A percentile compares a stretch with the other conserved stretches of the same genome.
Evolutionary conservation across 2,888 invertebrate species (phyloP).

Genomic region (Drosophila mulleri): DNA sequence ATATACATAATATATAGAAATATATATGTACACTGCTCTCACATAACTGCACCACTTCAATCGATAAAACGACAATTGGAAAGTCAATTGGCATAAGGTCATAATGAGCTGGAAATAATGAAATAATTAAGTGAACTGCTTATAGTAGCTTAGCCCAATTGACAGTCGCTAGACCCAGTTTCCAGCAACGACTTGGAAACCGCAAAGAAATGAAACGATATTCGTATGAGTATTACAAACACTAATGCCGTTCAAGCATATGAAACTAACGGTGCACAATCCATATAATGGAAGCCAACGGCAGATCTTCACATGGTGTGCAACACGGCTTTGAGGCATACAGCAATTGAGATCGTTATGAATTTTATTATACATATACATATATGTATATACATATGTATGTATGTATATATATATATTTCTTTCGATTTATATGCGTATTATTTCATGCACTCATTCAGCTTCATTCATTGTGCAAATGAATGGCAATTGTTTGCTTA

Average conservation of each 20-base stretch:
- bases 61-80: background rate
- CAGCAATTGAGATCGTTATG: constrained; percentile 23
- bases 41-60: no score
- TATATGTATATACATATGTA: background rate
- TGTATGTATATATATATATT: background rate
- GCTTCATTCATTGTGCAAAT: constrained; percentile 72
- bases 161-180: constrained; percentile 12
- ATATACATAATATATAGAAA: no score
- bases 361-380: constrained; percentile 19
- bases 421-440: constrained; percentile 40
- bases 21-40: no score
- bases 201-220: constrained; percentile 4
- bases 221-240: constrained; percentile 24
- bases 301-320: constrained; percentile 44
- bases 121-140: background rate
- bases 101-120: background rate
- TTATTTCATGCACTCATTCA: constrained; percentile 58
- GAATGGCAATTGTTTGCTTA: constrained; percentile 64
- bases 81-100: background rate
- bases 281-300: background rate
- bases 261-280: constrained; percentile 9
- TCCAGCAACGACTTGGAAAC: background rate
- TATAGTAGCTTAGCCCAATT: background rate
- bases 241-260: constrained; percentile 10
- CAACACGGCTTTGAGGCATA: constrained; percentile 31